These are phyloP conservation scores for Rallus limicola DNA, from an alignment of 2,113 vertebrate genomes.

Conservation along the genomic window DNA sequence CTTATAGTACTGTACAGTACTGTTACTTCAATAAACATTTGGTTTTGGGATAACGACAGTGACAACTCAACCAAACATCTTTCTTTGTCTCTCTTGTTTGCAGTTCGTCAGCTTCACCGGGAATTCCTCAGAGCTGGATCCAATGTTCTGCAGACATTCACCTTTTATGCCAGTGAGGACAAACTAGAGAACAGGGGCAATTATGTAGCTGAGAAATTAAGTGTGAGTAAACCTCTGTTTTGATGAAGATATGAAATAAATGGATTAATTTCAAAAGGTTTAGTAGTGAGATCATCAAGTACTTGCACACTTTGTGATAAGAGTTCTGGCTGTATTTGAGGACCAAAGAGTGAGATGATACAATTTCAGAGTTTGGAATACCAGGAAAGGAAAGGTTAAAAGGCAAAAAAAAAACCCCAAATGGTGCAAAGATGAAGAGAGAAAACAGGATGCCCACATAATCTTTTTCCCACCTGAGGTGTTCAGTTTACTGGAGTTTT, in stretches of 20 bases:
- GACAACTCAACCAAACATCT: not conserved
- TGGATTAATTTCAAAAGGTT: not conserved
- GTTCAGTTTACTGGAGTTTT: not conserved
- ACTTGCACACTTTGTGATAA: not conserved
- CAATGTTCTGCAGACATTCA: conserved; percentile 95
- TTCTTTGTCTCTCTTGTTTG: not conserved
- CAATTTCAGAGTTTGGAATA: not conserved
- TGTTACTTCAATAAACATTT: not conserved
- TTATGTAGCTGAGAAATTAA: conserved; percentile 82
- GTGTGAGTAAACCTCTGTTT: conserved; percentile 77
- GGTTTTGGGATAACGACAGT: not conserved
- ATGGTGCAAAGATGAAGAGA: not conserved
- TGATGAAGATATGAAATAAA: not conserved
- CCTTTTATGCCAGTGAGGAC: conserved; percentile 98
- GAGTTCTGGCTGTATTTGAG: not conserved
- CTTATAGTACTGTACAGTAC: not conserved
- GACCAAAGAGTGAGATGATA: not conserved
- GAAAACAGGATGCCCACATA: not conserved
- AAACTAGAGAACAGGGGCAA: conserved; percentile 97
- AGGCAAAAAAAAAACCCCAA: not conserved
- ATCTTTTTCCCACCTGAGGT: not conserved
- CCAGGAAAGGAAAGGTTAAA: not conserved
- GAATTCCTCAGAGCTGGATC: conserved; percentile 94
- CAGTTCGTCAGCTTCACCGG: conserved; percentile 95
- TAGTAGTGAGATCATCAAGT: not conserved